Conservation (phyloP, 2,797 vertebrate species). For the Peromyscus melanophrys region DNA sequence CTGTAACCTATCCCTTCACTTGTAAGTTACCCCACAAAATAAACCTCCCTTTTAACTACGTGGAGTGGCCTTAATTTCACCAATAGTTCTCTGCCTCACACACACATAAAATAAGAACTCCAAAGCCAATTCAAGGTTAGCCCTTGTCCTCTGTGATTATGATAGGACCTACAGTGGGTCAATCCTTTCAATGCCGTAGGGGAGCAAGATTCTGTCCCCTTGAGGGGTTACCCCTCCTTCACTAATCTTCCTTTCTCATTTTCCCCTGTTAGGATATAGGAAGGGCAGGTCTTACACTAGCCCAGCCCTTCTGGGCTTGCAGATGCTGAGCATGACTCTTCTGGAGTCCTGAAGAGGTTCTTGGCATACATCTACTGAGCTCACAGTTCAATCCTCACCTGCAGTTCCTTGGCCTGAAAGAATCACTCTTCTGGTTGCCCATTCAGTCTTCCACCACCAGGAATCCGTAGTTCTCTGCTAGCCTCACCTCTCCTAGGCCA, state of each 20-base stretch:
- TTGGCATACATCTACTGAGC: neutral
- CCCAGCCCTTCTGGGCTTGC: neutral
- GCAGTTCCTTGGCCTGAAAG: neutral
- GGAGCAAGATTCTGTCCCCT: neutral
- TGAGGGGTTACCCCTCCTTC: neutral
- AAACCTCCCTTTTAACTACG: too few species aligned
- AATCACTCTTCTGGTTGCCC: neutral
- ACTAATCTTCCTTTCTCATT: neutral
- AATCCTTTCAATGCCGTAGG: neutral
- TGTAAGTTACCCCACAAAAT: too few species aligned
- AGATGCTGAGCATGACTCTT: neutral
- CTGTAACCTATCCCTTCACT: too few species aligned
- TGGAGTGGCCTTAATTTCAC: too few species aligned
- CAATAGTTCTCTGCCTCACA: neutral
- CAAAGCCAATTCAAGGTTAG: neutral
- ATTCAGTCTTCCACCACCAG: neutral
- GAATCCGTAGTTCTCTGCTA: neutral
- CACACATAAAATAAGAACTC: neutral
- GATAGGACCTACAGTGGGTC: neutral
- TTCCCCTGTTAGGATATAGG: neutral
- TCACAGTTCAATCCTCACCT: neutral
- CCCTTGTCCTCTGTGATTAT: neutral
- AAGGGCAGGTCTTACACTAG: neutral
- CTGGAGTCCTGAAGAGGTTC: neutral
- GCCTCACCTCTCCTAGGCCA: neutral